phyloP scores from a whole-genome alignment of 2,113 vertebrate species.

The Circaetus cinerascens region DNA sequence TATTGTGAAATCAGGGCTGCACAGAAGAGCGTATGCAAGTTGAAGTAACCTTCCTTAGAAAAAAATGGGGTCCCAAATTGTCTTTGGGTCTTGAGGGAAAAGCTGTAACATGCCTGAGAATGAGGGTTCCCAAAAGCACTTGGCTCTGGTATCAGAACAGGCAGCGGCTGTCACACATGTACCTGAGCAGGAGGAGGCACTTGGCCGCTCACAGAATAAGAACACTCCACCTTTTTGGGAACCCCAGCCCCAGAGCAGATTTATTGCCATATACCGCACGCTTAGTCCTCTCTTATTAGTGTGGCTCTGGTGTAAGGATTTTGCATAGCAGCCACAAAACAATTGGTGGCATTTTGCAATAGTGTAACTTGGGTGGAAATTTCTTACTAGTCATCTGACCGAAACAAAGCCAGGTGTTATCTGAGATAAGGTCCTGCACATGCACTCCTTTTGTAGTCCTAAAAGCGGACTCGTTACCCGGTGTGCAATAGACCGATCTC shows the following conservation, averaged over 20 bases:
- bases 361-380: neutral
- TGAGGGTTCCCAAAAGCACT: neutral
- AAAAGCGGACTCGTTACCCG: no score
- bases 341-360: accelerated
- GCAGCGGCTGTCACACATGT: neutral
- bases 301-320: neutral
- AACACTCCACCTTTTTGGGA: neutral
- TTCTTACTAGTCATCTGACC: neutral
- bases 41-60: neutral
- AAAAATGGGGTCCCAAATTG: neutral
- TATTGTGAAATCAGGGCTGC: neutral
- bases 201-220: neutral
- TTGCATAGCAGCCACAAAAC: neutral
- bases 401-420: neutral
- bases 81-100: neutral
- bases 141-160: neutral
- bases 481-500: no score
- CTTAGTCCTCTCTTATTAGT: neutral
- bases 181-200: neutral
- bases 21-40: neutral
- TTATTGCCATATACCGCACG: neutral
- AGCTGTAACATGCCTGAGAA: neutral
- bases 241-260: neutral
- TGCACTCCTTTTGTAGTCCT: neutral
- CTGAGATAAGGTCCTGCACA: neutral